Base-by-base conservation (phyloP, 2,888 invertebrate genomes). In the Cerastis rubricosa region DNA sequence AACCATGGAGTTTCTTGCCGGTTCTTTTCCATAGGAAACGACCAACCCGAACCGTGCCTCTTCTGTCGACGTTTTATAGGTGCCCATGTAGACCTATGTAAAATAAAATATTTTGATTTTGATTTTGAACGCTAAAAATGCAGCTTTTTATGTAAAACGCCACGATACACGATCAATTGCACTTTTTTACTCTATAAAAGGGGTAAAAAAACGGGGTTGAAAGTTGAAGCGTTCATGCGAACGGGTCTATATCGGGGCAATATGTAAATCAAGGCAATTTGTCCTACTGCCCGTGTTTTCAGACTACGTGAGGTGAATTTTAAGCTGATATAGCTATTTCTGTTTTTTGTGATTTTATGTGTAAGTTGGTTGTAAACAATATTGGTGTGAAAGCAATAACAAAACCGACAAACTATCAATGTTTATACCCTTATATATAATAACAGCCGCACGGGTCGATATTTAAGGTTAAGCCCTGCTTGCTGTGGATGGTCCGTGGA, bases 181-280 rank as follows among this genome's bases (percentile, higher is more conserved):
- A 76, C 57, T 69, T 76, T n/a, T 75, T 61, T 68, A n/a, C 64
- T 8, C 47, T 64, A 35, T 54, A 59, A 47, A 67, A 11, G 22
- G 43, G 43, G 12, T 29, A 77, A 81, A 47, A 72, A 49, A 80
- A 54, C 14, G 25, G 49, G 49, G 61, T 25, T 7, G 45, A 17
- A 74, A 75, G 61, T 63, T 74, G 75, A 75, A 57, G 25, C 57
- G 12, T 61, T 59, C 73, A 65, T 65, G 76, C 61, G 68, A 78
- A 65, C 49, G 7, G 54, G 9, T 61, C 65, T 49, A 70, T 71
- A 68, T 71, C 59, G 74, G 54, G 65, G 22, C 45, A 65, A 51
- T 83, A 83, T 83, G 83, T 68, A 78, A 83, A 83, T 86, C 49
- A 51, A 0, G 54, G 76, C 67, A 73, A 66, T 83, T 71, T 71